Evolutionary conservation across 1,140 invertebrate species (phyloP).

Genomic region (Paralvinella palmiformis): DNA sequence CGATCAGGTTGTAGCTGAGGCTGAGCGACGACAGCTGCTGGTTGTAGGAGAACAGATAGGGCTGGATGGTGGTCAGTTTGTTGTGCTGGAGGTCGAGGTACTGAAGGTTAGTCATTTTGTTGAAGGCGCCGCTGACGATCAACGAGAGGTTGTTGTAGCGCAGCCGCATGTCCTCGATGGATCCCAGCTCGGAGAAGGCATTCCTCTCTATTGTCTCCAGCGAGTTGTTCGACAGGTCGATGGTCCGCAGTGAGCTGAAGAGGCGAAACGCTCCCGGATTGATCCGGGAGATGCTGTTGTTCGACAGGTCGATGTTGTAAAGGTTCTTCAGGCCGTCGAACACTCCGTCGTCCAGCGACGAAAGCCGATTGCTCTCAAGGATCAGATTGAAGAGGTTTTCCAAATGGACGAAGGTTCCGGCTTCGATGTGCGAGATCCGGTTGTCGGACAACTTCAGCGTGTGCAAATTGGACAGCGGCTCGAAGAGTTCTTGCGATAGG

Average conservation of each 20-base stretch:
- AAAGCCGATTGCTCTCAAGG: neutral
- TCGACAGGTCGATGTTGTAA: neutral
- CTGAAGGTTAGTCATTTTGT: neutral
- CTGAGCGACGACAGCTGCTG: neutral
- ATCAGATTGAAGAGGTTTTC: neutral
- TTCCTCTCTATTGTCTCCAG: neutral
- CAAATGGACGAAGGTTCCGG: neutral
- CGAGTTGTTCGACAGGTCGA: neutral
- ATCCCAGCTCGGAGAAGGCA: neutral
- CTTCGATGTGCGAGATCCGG: neutral
- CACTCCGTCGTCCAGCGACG: neutral
- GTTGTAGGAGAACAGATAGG: neutral
- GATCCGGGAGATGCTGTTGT: neutral
- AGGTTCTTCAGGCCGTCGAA: neutral
- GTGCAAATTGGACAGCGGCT: neutral
- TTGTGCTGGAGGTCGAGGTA: constrained; percentile 7
- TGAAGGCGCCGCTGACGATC: neutral
- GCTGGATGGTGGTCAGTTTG: neutral
- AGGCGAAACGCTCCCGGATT: neutral
- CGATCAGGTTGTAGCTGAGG: neutral
- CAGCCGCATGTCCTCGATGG: neutral
- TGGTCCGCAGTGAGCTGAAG: neutral
- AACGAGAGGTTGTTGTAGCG: neutral
- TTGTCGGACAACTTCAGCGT: neutral
- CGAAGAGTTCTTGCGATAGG: neutral